These are phyloP conservation scores for Falco novaeseelandiae DNA, from an alignment of 2,797 vertebrate genomes.

Conservation along the genomic window DNA sequence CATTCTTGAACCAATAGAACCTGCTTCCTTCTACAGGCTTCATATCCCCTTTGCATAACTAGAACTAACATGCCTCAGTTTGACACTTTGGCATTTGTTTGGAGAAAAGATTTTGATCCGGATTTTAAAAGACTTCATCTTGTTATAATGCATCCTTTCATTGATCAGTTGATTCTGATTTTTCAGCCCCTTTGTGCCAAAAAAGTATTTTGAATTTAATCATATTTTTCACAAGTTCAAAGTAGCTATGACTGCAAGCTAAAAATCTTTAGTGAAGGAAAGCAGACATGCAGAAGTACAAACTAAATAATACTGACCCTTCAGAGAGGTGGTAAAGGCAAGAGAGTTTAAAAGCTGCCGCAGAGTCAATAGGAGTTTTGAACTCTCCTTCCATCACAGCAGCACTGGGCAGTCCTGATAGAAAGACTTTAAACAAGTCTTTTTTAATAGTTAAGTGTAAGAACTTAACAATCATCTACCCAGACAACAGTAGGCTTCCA, in stretches of 20 bases:
- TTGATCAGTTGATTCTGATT: neutral
- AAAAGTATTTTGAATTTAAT: neutral
- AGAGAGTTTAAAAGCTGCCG: neutral
- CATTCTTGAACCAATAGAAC: neutral
- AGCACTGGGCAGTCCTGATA: neutral
- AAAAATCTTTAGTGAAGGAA: neutral
- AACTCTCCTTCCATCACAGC: neutral
- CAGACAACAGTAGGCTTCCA: neutral
- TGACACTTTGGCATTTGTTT: neutral
- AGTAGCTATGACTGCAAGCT: neutral
- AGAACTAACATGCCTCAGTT: neutral
- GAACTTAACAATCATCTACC: neutral
- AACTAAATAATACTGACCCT: neutral
- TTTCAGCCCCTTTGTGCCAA: neutral
- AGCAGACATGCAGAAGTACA: neutral
- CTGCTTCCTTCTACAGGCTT: neutral
- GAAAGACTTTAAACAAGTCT: neutral
- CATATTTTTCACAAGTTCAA: neutral
- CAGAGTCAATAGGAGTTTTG: neutral
- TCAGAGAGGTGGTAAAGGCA: neutral
- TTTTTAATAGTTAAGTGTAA: neutral
- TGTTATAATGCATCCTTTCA: neutral
- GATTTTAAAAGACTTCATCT: neutral
- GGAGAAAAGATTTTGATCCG: neutral
- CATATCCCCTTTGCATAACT: neutral